Evolutionary conservation across 2,113 vertebrate species (phyloP).

Genomic region (Rostratula benghalensis): DNA sequence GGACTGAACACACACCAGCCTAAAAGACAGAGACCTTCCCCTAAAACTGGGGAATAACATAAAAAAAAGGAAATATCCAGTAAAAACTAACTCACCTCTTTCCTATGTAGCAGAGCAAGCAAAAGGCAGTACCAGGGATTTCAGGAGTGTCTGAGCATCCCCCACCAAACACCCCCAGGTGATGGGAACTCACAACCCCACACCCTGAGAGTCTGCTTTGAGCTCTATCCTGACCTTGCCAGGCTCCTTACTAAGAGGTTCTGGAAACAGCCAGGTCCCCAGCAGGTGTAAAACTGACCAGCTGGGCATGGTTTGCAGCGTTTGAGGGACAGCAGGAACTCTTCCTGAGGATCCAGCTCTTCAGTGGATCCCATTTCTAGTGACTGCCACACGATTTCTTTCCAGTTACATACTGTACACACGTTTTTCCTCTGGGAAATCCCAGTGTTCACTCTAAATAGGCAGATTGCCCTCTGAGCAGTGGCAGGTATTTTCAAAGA

Average conservation of each 20-base stretch:
- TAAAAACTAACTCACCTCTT: not conserved
- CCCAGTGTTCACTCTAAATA: not conserved
- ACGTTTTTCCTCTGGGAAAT: not conserved
- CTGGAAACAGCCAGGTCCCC: not conserved
- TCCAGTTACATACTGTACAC: not conserved
- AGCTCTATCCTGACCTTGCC: not conserved
- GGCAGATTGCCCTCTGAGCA: too few species aligned
- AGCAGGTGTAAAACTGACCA: not conserved
- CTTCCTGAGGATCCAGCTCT: not conserved
- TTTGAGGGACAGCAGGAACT: not conserved
- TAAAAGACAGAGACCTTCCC: too few species aligned
- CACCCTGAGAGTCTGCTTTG: not conserved
- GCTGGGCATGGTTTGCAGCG: fast-evolving
- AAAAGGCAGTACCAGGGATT: fast-evolving
- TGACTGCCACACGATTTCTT: not conserved
- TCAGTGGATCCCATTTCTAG: not conserved
- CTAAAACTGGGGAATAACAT: too few species aligned
- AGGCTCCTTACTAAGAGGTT: not conserved
- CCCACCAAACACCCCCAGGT: not conserved
- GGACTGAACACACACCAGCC: not conserved
- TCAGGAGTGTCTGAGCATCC: not conserved
- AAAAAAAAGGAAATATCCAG: fast-evolving
- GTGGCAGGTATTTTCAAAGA: not conserved
- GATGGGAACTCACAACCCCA: not conserved
- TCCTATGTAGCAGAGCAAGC: fast-evolving